Evolutionary conservation across 1,140 invertebrate species (phyloP).

Genomic region (Temnothorax longispinosus): DNA sequence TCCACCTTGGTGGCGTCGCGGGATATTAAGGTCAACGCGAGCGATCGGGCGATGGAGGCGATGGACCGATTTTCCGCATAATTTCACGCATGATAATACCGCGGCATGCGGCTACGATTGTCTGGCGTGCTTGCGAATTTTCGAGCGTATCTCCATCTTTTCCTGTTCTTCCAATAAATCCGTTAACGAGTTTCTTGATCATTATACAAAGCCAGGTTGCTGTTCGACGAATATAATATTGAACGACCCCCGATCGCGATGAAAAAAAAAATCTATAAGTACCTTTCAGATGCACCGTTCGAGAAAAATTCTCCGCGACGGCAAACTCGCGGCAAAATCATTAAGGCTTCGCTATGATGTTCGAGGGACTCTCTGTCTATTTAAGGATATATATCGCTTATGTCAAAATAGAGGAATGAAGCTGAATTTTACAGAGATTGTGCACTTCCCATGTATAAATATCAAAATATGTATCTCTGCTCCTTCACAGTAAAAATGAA

Average conservation of each 20-base stretch:
- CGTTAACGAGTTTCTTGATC: conserved; percentile 3
- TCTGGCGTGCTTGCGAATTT: neutral
- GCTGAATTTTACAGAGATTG: too few species aligned
- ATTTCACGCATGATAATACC: conserved; percentile 31
- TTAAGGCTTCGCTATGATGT: neutral
- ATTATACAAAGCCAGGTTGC: conserved; percentile 3
- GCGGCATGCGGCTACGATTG: neutral
- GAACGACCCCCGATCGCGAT: neutral
- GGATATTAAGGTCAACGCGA: conserved; percentile 66
- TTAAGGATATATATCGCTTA: too few species aligned
- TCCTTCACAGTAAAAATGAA: too few species aligned
- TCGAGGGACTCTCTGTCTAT: neutral
- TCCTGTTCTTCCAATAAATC: neutral
- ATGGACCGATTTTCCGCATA: conserved; percentile 42
- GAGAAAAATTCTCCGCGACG: neutral
- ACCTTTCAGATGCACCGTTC: neutral
- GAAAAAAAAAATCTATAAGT: neutral
- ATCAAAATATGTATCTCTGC: too few species aligned
- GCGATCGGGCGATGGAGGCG: conserved; percentile 3
- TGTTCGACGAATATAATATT: conserved; percentile 14
- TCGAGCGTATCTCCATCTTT: neutral
- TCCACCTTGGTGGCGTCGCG: neutral
- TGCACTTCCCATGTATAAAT: too few species aligned
- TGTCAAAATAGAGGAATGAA: too few species aligned
- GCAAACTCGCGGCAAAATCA: neutral